A percentile compares a stretch with the other conserved stretches of the same genome.
Conservation (phyloP, 2,113 vertebrate genomes). For the Hemiscyllium ocellatum region DNA sequence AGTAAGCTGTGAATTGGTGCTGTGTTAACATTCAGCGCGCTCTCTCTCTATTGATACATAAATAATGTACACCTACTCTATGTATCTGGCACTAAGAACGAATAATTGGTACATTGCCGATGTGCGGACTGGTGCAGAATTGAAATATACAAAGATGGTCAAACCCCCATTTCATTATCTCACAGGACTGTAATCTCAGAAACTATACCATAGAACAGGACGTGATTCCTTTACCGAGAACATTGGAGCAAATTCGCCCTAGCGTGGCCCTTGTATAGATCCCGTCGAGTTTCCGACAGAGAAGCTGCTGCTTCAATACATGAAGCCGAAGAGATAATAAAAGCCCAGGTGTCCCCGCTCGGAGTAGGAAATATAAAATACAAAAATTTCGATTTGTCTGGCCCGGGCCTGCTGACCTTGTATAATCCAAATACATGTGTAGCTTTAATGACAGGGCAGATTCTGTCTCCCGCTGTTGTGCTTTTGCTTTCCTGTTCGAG, state of each 20-base stretch:
- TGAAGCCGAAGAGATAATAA: not conserved
- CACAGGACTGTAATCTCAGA: not conserved
- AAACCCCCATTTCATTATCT: not conserved
- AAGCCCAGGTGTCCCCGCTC: not conserved
- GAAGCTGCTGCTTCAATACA: not conserved
- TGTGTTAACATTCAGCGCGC: not conserved
- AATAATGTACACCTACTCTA: not conserved
- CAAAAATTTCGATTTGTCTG: not conserved
- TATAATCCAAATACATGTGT: not conserved
- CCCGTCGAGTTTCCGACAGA: not conserved
- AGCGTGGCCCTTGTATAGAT: not conserved
- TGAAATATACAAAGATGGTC: not conserved
- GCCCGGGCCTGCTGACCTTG: not conserved
- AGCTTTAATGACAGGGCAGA: not conserved
- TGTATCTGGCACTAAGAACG: not conserved
- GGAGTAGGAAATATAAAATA: not conserved
- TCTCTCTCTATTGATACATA: not conserved
- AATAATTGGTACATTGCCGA: no score
- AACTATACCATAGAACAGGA: not conserved
- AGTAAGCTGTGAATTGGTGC: not conserved
- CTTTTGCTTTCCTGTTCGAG: not conserved
- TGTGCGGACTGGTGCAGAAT: not conserved
- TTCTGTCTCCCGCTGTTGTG: not conserved
- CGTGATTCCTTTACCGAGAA: not conserved
- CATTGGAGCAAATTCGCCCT: not conserved